A percentile compares a stretch with the other conserved stretches of the same genome.
phyloP scores from a whole-genome alignment of 2,888 invertebrate species.

The Caenorhabditis macrosperma region DNA sequence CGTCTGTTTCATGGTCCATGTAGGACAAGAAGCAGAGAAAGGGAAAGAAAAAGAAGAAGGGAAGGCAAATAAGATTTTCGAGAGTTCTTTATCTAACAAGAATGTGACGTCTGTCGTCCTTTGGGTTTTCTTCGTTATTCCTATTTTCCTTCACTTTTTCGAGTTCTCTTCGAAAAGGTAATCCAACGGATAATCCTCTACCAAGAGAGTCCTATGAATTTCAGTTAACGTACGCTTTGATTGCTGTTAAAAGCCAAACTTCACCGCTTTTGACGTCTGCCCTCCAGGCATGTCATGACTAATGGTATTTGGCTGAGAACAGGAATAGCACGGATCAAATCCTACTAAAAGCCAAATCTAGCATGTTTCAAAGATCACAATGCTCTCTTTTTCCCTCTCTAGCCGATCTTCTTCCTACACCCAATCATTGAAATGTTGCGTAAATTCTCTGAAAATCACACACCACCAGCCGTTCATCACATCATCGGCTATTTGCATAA shows the following conservation, averaged over 20 bases:
- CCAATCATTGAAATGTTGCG: not conserved
- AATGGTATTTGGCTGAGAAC: not conserved
- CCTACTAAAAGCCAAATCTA: too few relatives aligned
- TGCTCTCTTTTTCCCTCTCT: too few relatives aligned
- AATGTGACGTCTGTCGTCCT: conserved; percentile 30
- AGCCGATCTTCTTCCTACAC: not conserved
- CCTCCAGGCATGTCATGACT: not conserved
- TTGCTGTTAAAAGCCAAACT: conserved; percentile 20
- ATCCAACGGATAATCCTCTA: too few relatives aligned
- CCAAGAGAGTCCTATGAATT: too few relatives aligned
- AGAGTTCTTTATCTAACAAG: conserved; percentile 48
- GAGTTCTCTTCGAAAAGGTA: conserved; percentile 9
- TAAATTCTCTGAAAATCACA: not conserved
- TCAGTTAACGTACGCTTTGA: not conserved
- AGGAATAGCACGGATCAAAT: too few relatives aligned
- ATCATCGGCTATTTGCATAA: conserved; percentile 23
- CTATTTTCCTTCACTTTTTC: not conserved
- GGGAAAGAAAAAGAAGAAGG: conserved; percentile 7
- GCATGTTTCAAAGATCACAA: too few relatives aligned
- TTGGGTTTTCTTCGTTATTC: not conserved
- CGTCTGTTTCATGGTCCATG: conserved; percentile 55
- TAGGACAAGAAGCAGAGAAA: conserved; percentile 20
- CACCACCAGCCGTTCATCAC: conserved; percentile 10
- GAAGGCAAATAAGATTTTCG: conserved; percentile 54
- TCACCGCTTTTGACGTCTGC: conserved; percentile 12